These are phyloP conservation scores for Elaphurus davidianus DNA, from an alignment of 2,113 vertebrate species.

Conservation along the genomic window DNA sequence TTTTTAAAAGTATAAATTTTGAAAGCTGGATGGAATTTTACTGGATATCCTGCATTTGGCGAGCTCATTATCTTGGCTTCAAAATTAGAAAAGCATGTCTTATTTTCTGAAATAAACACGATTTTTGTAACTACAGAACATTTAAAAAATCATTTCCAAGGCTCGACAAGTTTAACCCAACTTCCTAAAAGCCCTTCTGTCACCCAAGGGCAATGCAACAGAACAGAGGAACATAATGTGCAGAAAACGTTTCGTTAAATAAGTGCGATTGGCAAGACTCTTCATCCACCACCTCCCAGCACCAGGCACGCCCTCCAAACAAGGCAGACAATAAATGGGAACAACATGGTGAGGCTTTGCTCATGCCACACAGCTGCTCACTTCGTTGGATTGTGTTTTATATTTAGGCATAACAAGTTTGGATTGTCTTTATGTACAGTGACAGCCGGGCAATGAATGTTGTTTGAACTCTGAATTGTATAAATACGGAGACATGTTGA, in stretches of 20 bases:
- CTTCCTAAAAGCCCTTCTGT: conserved; percentile 43
- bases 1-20: not conserved
- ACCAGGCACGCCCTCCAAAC: not conserved
- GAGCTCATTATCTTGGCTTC: conserved; percentile 1
- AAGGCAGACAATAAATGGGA: conserved; percentile 34
- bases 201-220: conserved; percentile 35
- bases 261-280: not conserved
- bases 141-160: conserved; percentile 43
- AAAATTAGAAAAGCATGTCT: conserved; percentile 25
- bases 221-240: conserved; percentile 8
- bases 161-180: conserved; percentile 51
- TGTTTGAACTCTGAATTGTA: conserved; percentile 61
- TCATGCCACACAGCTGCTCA: conserved; percentile 56
- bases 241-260: conserved; percentile 47
- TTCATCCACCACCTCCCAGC: conserved; percentile 5
- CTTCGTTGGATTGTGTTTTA: conserved; percentile 45
- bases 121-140: conserved; percentile 22
- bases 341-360: conserved; percentile 32
- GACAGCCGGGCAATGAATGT: conserved; percentile 53
- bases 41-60: not conserved
- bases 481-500: conserved; percentile 69
- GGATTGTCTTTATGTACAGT: conserved; percentile 49
- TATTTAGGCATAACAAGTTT: conserved; percentile 50
- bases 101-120: conserved; percentile 26
- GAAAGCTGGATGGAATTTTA: not conserved